Conservation (phyloP, 2,113 vertebrate species). For the Oophaga pumilio region DNA sequence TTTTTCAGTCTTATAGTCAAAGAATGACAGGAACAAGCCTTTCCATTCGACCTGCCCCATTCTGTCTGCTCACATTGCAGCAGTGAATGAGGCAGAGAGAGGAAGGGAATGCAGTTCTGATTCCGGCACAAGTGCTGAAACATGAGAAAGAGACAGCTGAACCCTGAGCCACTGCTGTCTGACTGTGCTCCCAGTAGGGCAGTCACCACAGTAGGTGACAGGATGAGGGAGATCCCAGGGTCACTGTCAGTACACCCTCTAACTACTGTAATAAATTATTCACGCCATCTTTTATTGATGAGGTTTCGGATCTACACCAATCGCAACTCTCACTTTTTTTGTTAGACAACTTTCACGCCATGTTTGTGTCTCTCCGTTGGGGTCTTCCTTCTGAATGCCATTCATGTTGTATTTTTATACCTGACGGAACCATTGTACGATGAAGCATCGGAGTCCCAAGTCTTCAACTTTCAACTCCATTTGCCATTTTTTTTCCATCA, state of each 20-base stretch:
- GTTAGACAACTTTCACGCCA: background rate
- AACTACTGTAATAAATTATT: background rate
- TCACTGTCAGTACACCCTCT: background rate
- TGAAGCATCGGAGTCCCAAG: too few relatives aligned
- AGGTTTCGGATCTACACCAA: background rate
- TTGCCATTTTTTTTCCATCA: too few relatives aligned
- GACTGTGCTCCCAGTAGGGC: background rate
- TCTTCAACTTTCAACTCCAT: too few relatives aligned
- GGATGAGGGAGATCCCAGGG: background rate
- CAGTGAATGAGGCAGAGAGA: background rate
- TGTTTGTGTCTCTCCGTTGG: too few relatives aligned
- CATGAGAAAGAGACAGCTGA: slow-evolving; percentile 55
- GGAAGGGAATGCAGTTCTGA: slow-evolving; percentile 54
- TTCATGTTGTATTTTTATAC: too few relatives aligned
- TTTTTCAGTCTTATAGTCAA: slow-evolving; percentile 96
- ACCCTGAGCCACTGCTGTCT: background rate
- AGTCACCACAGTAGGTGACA: background rate
- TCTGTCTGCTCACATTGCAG: slow-evolving; percentile 39
- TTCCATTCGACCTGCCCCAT: slow-evolving; percentile 81
- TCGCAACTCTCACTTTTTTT: background rate
- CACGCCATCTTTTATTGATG: background rate
- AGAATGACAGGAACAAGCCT: slow-evolving; percentile 75
- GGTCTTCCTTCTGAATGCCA: too few relatives aligned
- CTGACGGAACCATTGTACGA: too few relatives aligned
- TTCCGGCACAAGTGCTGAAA: slow-evolving; percentile 61